Percentiles rank a stretch among this genome's conserved stretches.
phyloP scores from a whole-genome alignment of 1,140 invertebrate genomes.

The Anastrepha ludens region DNA sequence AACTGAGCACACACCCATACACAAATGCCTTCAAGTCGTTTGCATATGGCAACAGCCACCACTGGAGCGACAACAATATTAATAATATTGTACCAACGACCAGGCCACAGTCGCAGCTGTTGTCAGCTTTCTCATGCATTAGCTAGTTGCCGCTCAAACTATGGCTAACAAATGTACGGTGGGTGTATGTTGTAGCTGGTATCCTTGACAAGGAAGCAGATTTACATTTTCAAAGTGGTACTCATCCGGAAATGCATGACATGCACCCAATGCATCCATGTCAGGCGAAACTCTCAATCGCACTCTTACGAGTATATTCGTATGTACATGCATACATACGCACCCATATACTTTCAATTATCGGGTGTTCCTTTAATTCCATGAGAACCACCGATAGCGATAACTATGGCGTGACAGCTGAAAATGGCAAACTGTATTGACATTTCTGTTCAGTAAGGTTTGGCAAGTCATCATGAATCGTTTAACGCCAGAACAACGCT shows the following conservation, averaged over 20 bases:
- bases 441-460: too few species aligned
- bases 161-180: not conserved
- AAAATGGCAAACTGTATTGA: too few species aligned
- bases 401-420: too few species aligned
- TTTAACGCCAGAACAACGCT: too few species aligned
- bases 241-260: slow-evolving; percentile 47
- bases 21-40: not conserved
- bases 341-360: not conserved
- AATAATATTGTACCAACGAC: slow-evolving; percentile 48
- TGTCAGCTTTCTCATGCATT: slow-evolving; percentile 23
- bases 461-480: too few species aligned
- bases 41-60: slow-evolving; percentile 1
- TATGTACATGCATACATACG: not conserved
- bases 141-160: not conserved
- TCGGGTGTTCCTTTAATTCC: too few species aligned
- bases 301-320: not conserved
- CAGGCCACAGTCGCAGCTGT: not conserved
- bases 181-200: not conserved
- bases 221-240: slow-evolving; percentile 52
- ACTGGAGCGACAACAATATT: slow-evolving; percentile 41
- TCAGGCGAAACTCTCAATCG: not conserved
- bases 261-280: slow-evolving; percentile 9
- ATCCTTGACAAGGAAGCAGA: slow-evolving; percentile 47
- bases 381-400: too few species aligned
- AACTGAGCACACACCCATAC: not conserved